These are phyloP conservation scores for Onychomys torridus DNA, from an alignment of 2,797 vertebrate species.

Conservation along the genomic window DNA sequence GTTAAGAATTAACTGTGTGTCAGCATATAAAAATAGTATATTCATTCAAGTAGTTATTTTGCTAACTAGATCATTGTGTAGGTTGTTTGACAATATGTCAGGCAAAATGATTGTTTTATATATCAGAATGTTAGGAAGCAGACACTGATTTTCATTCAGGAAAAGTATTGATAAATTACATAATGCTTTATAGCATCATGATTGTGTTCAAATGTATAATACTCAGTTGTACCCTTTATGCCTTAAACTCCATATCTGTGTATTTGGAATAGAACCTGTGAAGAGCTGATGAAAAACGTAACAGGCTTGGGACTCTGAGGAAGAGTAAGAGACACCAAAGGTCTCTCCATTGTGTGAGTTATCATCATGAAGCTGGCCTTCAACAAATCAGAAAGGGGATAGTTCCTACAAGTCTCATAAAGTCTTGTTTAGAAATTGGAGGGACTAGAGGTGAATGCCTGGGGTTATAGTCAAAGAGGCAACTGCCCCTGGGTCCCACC, in stretches of 20 bases:
- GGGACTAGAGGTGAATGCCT: too few species aligned
- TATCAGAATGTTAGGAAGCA: background rate
- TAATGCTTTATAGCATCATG: background rate
- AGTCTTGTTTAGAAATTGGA: background rate
- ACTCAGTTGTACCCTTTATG: background rate
- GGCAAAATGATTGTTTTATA: background rate
- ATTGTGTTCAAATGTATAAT: background rate
- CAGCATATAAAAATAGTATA: background rate
- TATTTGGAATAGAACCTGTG: background rate
- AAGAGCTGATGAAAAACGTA: background rate
- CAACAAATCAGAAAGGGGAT: background rate
- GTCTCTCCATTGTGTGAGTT: background rate
- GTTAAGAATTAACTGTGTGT: background rate
- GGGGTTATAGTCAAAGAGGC: too few species aligned
- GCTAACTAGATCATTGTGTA: background rate
- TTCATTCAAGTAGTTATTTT: background rate
- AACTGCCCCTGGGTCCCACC: too few species aligned
- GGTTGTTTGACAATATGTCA: background rate
- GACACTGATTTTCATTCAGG: background rate
- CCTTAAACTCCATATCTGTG: background rate
- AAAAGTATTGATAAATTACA: background rate
- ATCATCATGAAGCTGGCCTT: background rate
- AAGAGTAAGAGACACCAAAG: background rate
- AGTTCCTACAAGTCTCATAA: background rate
- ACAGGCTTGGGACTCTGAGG: too few species aligned